Evolutionary conservation across 1,140 invertebrate species (phyloP), one percentile per base, ranked within the genome.

Genomic region (Platyura marginata): DNA sequence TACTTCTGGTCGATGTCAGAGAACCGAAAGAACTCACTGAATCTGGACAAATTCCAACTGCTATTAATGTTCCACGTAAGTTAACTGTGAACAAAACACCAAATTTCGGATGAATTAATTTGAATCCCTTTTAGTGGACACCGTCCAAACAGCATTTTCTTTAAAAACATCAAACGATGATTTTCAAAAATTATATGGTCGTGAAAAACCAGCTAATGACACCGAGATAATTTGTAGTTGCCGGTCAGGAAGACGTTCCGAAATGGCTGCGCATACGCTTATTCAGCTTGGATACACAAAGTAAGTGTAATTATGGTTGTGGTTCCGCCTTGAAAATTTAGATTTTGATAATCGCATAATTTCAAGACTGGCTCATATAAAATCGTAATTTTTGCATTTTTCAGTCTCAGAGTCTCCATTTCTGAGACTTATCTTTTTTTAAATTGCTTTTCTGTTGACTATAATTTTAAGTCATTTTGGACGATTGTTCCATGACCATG

Each of bases 21-120:
- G 38, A 22, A 21, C 19, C 19, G 5, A n/a, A 15, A 10, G 38
- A 40, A 11, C 9, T 40, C 20, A 2, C 3, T 5, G 5, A 19
- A 13, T 13, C 38, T 40, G 38, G 38, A 10, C 21, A 15, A 22
- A 40, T 40, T 3, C 38, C 38, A 23, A 40, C 18, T 8, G 22
- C 19, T 15, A 40, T 40, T 3, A 40, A 40, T 15, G 21, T 40
- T 21, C 38, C 38, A 22, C n/a, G 38, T 40, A 22, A 40, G 38
- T 8, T 8, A 29, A 8, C 13, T 13, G 25, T 29, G 25, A 29
- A 29, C 13, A 8, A 6, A 29, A 13, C 25, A 29, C 25, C n/a
- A n/a, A 29, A 29, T 29, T 29, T 29, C 13, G 25, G 25, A 29
- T 13, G 25, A 29, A 29, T 8, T 29, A 29, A 29, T 13, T 29